phyloP scores from a whole-genome alignment of 2,888 invertebrate species.

The Tethea ocularis region DNA sequence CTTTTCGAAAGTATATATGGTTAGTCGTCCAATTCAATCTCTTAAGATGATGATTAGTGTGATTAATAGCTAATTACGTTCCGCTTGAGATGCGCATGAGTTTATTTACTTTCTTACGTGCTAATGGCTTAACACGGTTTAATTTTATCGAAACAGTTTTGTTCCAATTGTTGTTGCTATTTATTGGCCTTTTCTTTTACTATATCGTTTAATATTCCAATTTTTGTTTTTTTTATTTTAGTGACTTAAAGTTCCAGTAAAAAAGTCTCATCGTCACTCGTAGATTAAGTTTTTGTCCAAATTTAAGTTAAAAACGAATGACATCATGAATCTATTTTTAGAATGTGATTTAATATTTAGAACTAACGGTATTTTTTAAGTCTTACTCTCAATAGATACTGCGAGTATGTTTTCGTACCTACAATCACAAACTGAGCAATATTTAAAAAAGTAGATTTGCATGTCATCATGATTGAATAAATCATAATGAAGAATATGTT shows the following conservation, averaged over 20 bases:
- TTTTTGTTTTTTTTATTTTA: neutral
- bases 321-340: neutral
- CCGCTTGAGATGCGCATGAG: neutral
- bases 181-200: neutral
- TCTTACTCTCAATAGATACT: neutral
- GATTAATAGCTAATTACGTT: neutral
- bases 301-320: neutral
- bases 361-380: neutral
- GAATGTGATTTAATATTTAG: neutral
- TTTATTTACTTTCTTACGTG: neutral
- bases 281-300: neutral
- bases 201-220: neutral
- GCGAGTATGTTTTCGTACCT: neutral
- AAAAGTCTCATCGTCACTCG: neutral
- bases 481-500: neutral
- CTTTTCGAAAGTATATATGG: neutral
- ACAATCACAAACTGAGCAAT: neutral
- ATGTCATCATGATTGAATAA: neutral
- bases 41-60: neutral
- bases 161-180: neutral
- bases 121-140: conserved; percentile 1
- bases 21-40: neutral
- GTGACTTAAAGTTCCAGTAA: neutral
- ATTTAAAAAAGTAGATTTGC: neutral
- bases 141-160: neutral